Evolutionary conservation across 2,888 invertebrate species (phyloP).

Genomic region (Formica aserva): DNA sequence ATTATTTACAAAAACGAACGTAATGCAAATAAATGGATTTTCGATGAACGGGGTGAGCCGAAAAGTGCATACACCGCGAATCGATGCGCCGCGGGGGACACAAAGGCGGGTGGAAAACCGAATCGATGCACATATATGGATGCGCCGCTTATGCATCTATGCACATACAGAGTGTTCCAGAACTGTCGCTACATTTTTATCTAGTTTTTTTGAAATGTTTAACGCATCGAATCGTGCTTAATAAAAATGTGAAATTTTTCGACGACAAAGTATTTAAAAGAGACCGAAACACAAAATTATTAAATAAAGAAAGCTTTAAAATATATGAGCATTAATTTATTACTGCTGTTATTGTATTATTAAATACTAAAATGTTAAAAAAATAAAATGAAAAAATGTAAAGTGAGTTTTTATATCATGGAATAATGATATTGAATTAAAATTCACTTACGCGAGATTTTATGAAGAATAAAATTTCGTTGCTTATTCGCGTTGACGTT

Average conservation of each 20-base stretch:
- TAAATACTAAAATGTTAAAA: background rate
- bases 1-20: conserved; percentile 68
- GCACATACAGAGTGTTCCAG: conserved; percentile 18
- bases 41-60: conserved; percentile 70
- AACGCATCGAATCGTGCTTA: background rate
- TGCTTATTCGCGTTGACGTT: background rate
- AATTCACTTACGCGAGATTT: background rate
- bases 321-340: background rate
- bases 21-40: conserved; percentile 68
- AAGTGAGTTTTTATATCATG: background rate
- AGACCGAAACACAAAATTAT: background rate
- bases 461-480: background rate
- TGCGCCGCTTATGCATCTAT: conserved; percentile 10
- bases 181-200: conserved; percentile 22
- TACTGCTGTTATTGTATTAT: background rate
- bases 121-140: conserved; percentile 41
- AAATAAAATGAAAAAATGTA: background rate
- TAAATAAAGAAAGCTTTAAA: background rate
- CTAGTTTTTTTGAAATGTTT: background rate
- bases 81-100: conserved; percentile 68
- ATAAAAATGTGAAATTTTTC: conserved; percentile 2
- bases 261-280: background rate
- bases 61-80: conserved; percentile 68
- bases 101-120: conserved; percentile 69
- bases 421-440: background rate